Evolutionary conservation across 2,113 vertebrate species (phyloP).

Genomic region (Micronycteris hirsuta): DNA sequence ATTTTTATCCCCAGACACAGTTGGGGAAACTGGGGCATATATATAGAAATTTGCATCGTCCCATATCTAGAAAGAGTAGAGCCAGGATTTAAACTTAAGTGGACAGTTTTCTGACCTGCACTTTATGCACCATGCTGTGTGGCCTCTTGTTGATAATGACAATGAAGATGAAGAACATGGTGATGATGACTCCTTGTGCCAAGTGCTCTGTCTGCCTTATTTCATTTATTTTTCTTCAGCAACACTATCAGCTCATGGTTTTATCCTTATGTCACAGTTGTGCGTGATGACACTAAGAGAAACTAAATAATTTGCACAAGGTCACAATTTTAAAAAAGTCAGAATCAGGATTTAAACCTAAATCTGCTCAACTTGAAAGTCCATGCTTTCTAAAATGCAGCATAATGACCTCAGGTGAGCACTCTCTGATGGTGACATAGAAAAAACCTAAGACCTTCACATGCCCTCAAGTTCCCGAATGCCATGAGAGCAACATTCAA

Average conservation of each 20-base stretch:
- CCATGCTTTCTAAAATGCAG: neutral
- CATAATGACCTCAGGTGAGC: neutral
- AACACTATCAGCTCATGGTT: neutral
- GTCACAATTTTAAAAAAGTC: neutral
- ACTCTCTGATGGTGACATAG: neutral
- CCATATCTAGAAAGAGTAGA: neutral
- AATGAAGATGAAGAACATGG: neutral
- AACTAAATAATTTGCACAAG: neutral
- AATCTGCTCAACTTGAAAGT: neutral
- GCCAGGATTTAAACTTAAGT: neutral
- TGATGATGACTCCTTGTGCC: rapidly evolving
- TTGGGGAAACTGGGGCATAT: neutral
- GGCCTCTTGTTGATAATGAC: rapidly evolving
- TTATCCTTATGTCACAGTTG: neutral
- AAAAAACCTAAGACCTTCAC: neutral
- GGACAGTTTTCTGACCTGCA: neutral
- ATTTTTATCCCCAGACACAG: neutral
- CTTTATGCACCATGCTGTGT: rapidly evolving
- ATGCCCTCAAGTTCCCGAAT: neutral
- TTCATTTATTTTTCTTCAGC: neutral
- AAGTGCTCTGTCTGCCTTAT: neutral
- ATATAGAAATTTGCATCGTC: neutral
- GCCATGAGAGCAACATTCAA: rapidly evolving
- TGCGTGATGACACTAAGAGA: neutral
- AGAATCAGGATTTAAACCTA: neutral